Evolutionary conservation across 2,797 vertebrate species (phyloP).

Genomic region (Platyrinchus mystaceus): DNA sequence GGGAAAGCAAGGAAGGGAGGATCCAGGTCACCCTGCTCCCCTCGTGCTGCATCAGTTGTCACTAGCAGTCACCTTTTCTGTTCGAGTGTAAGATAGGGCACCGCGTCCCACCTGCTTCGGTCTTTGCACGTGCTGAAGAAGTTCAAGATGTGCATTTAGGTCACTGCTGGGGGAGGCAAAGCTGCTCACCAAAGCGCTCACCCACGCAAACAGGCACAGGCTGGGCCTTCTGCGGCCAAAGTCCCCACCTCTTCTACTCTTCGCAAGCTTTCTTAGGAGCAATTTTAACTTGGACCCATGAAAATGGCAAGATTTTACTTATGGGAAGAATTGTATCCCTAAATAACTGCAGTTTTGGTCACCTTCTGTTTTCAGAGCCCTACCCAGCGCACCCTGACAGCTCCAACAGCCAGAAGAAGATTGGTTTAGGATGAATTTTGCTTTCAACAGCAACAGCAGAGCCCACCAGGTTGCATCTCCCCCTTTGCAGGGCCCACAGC

Average conservation of each 20-base stretch:
- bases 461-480: rapidly evolving
- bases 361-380: background rate
- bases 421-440: background rate
- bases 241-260: background rate
- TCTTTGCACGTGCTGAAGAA: background rate
- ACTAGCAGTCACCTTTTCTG: background rate
- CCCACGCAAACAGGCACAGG: background rate
- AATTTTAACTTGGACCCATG: constrained; percentile 34
- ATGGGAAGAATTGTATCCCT: background rate
- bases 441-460: background rate
- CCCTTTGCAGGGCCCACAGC: background rate
- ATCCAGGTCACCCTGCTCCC: background rate
- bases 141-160: background rate
- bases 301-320: background rate
- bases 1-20: background rate
- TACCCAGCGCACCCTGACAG: background rate
- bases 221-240: background rate
- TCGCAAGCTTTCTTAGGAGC: constrained; percentile 41
- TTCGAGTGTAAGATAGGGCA: background rate
- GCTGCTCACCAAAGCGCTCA: background rate
- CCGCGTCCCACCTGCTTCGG: background rate
- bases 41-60: background rate
- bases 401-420: background rate
- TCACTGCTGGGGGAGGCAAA: background rate
- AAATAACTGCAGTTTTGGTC: background rate